Evolutionary conservation across 2,797 vertebrate species (phyloP), one percentile per base, ranked within the genome.

Genomic region (Mastacembelus armatus): DNA sequence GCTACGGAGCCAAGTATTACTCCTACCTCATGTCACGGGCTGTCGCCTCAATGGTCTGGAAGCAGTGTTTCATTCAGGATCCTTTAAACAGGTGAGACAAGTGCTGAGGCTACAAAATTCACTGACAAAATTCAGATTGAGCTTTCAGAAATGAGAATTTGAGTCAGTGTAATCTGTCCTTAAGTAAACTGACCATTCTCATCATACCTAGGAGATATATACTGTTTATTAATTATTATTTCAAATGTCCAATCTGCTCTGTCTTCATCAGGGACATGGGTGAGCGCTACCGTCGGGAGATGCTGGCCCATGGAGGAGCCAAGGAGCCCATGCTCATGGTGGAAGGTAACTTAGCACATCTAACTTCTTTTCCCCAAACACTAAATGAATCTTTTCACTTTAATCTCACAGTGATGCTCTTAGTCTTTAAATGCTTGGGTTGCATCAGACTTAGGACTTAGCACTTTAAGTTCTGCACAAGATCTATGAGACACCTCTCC

Each of bases 21-120:
- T 99, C 98, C 24, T 99, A 99, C 90, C 94, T 99, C 74, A 95
- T 99, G 97, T 99, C 98, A 72, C 89, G 97, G 26, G 97, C 98
- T 0, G 96, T 99, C 56, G 97, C 98, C 2, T 98, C 96, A 15
- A 98, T 99, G 97, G 93, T 99, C 65, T 99, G 98, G 98, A 98
- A 94, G 57, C 95, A 98, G 62, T 98, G 98, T 83, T 99, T 99
- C 77, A 70, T 94, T 63, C 94, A 94, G 82, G 95, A 99, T 75
- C 98, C 98, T 0, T 93, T 99, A 62, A 95, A 95, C 92, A 96
- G 98, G 98, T 99, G 92, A 94, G 60, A 51, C 24, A 1, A 10
- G 8, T 26, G 10, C 15, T 39, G 1, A 4, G 0, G 3, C 3
- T 16, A 10, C 12, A 7, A 35, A 11, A 30, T n/a, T 26, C 2